Conservation (phyloP, 2,113 vertebrate species). For the Telmatochromis bifrenatus region DNA sequence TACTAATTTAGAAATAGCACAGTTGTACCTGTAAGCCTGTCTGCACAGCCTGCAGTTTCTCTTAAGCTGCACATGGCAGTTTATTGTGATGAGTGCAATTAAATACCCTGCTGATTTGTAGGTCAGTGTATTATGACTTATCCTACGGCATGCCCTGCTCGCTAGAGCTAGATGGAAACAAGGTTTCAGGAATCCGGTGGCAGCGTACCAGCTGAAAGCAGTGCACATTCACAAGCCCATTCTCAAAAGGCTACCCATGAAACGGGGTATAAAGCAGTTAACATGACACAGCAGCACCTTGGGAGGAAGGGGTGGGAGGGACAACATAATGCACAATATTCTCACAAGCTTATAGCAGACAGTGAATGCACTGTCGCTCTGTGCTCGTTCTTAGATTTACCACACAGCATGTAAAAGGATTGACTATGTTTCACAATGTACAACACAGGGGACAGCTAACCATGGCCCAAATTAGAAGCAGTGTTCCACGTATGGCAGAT, state of each 20-base stretch:
- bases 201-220: neutral
- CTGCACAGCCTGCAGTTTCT: slow-evolving; percentile 23
- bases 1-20: slow-evolving; percentile 53
- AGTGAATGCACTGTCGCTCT: neutral
- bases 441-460: slow-evolving; percentile 29
- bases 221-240: neutral
- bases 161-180: slow-evolving; percentile 7
- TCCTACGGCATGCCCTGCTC: slow-evolving; percentile 5
- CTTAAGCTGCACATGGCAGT: slow-evolving; percentile 50
- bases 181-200: neutral
- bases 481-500: slow-evolving; percentile 30
- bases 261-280: slow-evolving; percentile 38
- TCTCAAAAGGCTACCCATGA: slow-evolving; percentile 33
- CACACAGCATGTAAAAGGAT: slow-evolving; percentile 22
- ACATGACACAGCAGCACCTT: slow-evolving; percentile 14
- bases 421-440: slow-evolving; percentile 14
- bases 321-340: slow-evolving; percentile 10
- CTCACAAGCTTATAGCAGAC: slow-evolving; percentile 13
- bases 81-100: slow-evolving; percentile 63
- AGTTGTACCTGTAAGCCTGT: slow-evolving; percentile 54
- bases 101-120: slow-evolving; percentile 55
- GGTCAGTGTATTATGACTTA: slow-evolving; percentile 54
- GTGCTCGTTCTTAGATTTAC: slow-evolving; percentile 3
- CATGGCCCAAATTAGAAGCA: slow-evolving; percentile 53
- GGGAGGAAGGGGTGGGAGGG: neutral